Conservation (phyloP, 2,797 vertebrate species). For the Lacerta viridis region DNA sequence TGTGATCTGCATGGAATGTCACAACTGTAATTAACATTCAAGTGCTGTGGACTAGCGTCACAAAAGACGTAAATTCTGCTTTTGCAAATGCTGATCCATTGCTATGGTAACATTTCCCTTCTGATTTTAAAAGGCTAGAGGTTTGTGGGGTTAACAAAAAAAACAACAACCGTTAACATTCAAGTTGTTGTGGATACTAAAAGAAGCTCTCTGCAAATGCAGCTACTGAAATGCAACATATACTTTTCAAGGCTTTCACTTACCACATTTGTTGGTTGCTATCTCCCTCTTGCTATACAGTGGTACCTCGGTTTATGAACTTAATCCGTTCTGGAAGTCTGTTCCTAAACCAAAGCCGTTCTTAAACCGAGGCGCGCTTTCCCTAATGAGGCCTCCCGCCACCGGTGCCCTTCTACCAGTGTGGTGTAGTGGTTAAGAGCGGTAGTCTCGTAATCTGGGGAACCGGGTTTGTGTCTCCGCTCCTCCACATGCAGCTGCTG, state of each 20-base stretch:
- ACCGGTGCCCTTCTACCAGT: too few relatives aligned
- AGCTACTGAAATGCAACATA: not conserved
- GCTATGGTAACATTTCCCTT: constrained; percentile 3
- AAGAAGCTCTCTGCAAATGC: constrained; percentile 3
- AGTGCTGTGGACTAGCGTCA: constrained; percentile 22
- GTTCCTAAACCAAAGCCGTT: too few relatives aligned
- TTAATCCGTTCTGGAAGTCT: too few relatives aligned
- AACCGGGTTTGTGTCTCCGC: too few relatives aligned
- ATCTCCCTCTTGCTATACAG: not conserved
- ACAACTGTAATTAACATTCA: constrained; percentile 34
- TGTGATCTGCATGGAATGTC: constrained; percentile 38
- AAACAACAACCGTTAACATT: constrained; percentile 10
- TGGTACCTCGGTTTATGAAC: too few relatives aligned
- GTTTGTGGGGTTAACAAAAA: not conserved
- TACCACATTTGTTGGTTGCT: accelerated
- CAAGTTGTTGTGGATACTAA: constrained; percentile 13
- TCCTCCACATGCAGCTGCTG: too few relatives aligned
- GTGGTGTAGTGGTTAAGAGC: too few relatives aligned
- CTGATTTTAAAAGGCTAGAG: constrained; percentile 16
- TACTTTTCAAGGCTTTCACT: not conserved
- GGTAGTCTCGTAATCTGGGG: too few relatives aligned
- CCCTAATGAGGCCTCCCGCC: too few relatives aligned
- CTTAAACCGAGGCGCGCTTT: too few relatives aligned
- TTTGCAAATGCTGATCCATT: constrained; percentile 22
- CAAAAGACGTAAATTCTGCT: not conserved